A percentile compares a stretch with the other conserved stretches of the same genome.
These are phyloP conservation scores for Tubulanus polymorphus DNA, from an alignment of 2,888 invertebrate species.

Conservation along the genomic window DNA sequence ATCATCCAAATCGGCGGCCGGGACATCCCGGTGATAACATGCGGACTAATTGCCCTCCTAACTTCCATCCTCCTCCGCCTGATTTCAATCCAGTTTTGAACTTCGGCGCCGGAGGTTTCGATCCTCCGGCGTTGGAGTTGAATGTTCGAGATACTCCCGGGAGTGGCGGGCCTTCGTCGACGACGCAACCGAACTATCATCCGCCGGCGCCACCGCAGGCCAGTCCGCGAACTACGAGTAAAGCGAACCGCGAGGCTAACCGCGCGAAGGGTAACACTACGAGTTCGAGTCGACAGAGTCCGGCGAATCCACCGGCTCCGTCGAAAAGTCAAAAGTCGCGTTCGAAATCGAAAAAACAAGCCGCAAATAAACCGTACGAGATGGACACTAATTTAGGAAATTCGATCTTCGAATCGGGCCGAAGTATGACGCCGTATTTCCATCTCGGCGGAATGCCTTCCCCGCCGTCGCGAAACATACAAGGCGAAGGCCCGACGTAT, in stretches of 20 bases:
- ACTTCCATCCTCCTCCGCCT: background rate
- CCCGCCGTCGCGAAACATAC: conserved; percentile 36
- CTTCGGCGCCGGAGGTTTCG: conserved; percentile 1
- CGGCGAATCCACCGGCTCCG: conserved; percentile 23
- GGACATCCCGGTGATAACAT: background rate
- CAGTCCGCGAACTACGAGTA: background rate
- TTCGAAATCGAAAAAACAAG: background rate
- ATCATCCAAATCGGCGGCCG: conserved; percentile 1
- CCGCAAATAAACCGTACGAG: conserved; percentile 25
- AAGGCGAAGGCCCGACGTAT: conserved; percentile 42
- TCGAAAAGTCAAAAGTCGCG: conserved; percentile 23
- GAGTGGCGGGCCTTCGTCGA: background rate
- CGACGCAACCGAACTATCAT: background rate
- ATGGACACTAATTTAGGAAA: conserved; percentile 36
- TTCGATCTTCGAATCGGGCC: conserved; percentile 32
- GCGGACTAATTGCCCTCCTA: background rate
- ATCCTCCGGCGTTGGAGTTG: conserved; percentile 13
- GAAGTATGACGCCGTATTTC: conserved; percentile 45
- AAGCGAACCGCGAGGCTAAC: background rate
- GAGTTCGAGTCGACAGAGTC: conserved; percentile 17
- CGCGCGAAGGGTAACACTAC: background rate
- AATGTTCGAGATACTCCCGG: no score
- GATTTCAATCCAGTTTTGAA: conserved; percentile 1
- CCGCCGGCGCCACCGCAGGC: conserved; percentile 3
- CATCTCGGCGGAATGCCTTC: conserved; percentile 39